These are phyloP conservation scores for Scolopax mira DNA, from an alignment of 2,113 vertebrate genomes.

Conservation along the genomic window DNA sequence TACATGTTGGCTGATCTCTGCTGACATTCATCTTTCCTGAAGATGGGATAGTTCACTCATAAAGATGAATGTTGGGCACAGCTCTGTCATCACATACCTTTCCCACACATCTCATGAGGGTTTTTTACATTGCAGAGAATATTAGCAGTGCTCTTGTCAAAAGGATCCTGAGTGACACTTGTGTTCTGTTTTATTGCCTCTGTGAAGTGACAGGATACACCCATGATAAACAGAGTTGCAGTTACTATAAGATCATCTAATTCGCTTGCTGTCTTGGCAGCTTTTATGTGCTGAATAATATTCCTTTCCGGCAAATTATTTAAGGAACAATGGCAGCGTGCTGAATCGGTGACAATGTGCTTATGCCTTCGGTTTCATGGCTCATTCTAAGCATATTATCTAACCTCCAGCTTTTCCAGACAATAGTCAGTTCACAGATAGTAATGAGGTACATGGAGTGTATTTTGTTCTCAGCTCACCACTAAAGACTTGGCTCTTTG, in stretches of 20 bases:
- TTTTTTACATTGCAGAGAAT: conserved; percentile 12
- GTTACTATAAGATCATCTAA: conserved; percentile 42
- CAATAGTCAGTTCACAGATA: neutral
- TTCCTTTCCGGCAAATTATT: conserved; percentile 46
- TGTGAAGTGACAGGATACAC: conserved; percentile 25
- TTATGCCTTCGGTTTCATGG: conserved; percentile 1
- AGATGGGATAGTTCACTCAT: conserved; percentile 51
- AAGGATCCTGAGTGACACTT: neutral
- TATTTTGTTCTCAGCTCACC: conserved; percentile 3
- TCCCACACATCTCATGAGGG: conserved; percentile 10
- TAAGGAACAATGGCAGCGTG: conserved; percentile 39
- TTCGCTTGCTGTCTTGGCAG: conserved; percentile 16
- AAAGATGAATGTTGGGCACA: conserved; percentile 60
- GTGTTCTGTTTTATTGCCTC: conserved; percentile 46
- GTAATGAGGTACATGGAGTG: conserved; percentile 1
- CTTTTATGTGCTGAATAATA: conserved; percentile 27
- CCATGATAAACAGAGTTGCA: conserved; percentile 39
- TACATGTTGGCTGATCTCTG: conserved; percentile 1
- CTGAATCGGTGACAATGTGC: conserved; percentile 14
- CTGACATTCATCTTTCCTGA: conserved; percentile 54
- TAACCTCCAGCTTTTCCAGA: neutral
- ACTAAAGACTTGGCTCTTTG: neutral
- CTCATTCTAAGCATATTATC: conserved; percentile 30
- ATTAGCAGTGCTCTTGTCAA: conserved; percentile 35
- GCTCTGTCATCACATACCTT: neutral